Conservation (phyloP, 2,797 vertebrate species). For the Sebastes diaconus region DNA sequence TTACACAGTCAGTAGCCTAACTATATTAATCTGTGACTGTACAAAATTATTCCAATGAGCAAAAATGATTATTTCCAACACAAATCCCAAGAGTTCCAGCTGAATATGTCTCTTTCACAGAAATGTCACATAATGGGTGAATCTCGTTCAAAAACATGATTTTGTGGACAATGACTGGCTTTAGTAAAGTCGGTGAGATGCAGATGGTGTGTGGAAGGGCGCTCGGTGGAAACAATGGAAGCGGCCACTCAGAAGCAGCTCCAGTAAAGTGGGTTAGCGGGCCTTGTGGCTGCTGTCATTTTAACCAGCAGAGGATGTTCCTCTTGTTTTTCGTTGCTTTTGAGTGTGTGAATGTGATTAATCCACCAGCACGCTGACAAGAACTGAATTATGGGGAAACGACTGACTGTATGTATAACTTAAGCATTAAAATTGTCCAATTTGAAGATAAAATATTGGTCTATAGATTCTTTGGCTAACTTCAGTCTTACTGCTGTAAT, state of each 20-base stretch:
- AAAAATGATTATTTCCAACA: neutral
- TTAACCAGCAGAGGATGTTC: slow-evolving; percentile 2
- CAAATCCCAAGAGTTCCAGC: neutral
- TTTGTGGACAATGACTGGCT: neutral
- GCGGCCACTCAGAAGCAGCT: neutral
- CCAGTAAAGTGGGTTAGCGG: slow-evolving; percentile 19
- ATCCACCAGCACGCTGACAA: neutral
- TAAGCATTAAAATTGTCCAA: neutral
- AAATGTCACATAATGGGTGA: neutral
- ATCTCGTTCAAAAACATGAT: neutral
- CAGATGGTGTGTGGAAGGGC: neutral
- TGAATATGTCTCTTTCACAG: neutral
- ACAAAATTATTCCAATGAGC: neutral
- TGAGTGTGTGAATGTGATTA: slow-evolving; percentile 14
- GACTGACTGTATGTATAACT: neutral
- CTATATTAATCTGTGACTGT: neutral
- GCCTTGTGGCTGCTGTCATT: slow-evolving; percentile 5
- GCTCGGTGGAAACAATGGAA: slow-evolving; percentile 1
- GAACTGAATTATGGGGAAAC: slow-evolving; percentile 11
- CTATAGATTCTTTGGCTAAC: slow-evolving; percentile 3
- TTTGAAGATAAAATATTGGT: slow-evolving; percentile 33
- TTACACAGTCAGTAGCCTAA: neutral
- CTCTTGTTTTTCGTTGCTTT: neutral
- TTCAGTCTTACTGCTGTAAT: neutral
- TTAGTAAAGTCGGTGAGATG: neutral